These are phyloP conservation scores for Pseudanteris insignis DNA, from an alignment of 2,888 invertebrate genomes.

Conservation along the genomic window DNA sequence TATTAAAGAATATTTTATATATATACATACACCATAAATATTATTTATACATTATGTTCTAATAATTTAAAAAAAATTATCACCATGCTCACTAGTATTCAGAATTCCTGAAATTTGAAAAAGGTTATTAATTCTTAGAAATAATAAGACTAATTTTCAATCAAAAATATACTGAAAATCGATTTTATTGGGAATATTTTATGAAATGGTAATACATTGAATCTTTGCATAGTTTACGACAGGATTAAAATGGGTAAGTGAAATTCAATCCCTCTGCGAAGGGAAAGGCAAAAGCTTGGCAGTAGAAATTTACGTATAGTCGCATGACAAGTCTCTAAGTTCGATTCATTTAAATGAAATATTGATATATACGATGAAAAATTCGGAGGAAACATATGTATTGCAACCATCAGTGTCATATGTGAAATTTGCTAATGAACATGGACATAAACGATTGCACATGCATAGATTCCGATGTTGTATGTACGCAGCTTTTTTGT, in stretches of 20 bases:
- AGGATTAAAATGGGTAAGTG: constrained; percentile 37
- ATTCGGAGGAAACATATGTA: constrained; percentile 69
- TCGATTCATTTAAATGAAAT: constrained; percentile 13
- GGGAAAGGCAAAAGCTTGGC: constrained; percentile 38
- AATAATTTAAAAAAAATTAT: too few species aligned
- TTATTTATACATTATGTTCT: too few species aligned
- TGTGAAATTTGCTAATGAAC: constrained; percentile 68
- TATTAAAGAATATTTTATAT: too few species aligned
- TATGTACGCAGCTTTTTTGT: constrained; percentile 76
- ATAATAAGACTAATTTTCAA: too few species aligned
- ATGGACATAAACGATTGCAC: constrained; percentile 65
- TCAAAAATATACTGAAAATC: too few species aligned
- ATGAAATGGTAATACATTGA: constrained; percentile 32
- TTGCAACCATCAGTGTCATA: constrained; percentile 66
- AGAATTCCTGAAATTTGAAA: too few species aligned
- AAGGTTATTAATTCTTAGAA: too few species aligned
- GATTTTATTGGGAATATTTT: too few species aligned
- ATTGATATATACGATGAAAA: constrained; percentile 14
- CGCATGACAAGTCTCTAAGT: too few species aligned
- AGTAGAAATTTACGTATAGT: constrained; percentile 28
- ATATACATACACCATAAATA: too few species aligned
- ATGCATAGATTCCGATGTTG: constrained; percentile 76
- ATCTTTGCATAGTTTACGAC: constrained; percentile 16
- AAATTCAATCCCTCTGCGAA: constrained; percentile 42
- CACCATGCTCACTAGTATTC: too few species aligned